Conservation (phyloP, 2,797 vertebrate genomes). For the Takifugu ocellatus region DNA sequence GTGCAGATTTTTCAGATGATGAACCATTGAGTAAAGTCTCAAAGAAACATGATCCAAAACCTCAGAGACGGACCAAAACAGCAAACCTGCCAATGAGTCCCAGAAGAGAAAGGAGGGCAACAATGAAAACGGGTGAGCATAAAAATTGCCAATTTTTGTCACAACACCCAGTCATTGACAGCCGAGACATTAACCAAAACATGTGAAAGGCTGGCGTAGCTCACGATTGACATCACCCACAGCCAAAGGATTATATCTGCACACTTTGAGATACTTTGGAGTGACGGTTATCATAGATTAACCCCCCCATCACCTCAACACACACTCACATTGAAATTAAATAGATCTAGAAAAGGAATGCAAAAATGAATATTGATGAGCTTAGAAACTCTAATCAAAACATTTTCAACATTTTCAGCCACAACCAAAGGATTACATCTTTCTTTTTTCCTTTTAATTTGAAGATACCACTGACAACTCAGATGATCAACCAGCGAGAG, state of each 20-base stretch:
- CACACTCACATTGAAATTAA: no score
- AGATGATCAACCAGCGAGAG: no score
- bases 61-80: conserved; percentile 4
- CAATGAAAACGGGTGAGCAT: conserved; percentile 35
- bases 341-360: conserved; percentile 28
- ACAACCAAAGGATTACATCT: no score
- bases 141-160: neutral
- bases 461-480: no score
- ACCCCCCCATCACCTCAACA: neutral
- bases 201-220: no score
- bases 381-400: neutral
- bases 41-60: conserved; percentile 26
- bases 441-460: no score
- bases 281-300: no score
- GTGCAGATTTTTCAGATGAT: conserved; percentile 44
- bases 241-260: conserved; percentile 43
- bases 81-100: conserved; percentile 18
- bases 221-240: neutral
- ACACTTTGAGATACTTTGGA: no score
- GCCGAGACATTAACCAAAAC: no score
- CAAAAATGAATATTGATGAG: conserved; percentile 38
- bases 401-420: neutral
- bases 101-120: conserved; percentile 24
- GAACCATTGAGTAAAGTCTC: conserved; percentile 41
- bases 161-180: no score